Percentiles rank a stretch among this genome's conserved stretches.
Evolutionary conservation across 2,113 vertebrate genomes (phyloP).

Genomic region (Pangasianodon gigas): DNA sequence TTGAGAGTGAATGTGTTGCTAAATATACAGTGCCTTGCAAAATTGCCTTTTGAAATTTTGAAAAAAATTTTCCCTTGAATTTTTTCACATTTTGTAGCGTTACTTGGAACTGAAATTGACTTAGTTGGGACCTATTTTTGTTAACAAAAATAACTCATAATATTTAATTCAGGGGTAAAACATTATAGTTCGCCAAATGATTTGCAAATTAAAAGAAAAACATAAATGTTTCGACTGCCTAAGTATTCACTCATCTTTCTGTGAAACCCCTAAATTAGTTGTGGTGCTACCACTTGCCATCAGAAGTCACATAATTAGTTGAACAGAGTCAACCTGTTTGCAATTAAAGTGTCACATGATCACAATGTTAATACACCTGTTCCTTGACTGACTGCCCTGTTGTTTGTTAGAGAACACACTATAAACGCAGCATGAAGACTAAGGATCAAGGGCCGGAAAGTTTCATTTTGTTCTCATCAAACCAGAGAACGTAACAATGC

Average conservation of each 20-base stretch:
- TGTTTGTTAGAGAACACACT: neutral
- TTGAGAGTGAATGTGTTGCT: neutral
- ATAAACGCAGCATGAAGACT: neutral
- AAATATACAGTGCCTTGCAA: neutral
- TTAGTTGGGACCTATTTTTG: too few relatives aligned
- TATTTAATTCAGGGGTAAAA: neutral
- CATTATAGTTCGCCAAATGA: neutral
- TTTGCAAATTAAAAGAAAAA: neutral
- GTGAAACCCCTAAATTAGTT: neutral
- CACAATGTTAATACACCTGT: neutral
- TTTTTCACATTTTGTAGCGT: neutral
- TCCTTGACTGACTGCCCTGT: neutral
- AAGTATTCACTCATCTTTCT: neutral
- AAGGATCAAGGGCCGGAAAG: neutral
- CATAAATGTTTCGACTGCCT: neutral
- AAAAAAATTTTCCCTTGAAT: neutral
- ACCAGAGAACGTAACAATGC: neutral
- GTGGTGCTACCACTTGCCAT: neutral
- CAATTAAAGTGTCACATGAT: neutral
- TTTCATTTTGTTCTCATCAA: neutral
- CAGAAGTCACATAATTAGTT: neutral
- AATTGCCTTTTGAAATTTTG: too few relatives aligned
- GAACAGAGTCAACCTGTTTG: neutral
- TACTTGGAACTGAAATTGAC: neutral
- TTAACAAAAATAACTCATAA: neutral